Percentiles rank a stretch among this genome's conserved stretches.
These are phyloP conservation scores for Chloebia gouldiae DNA, from an alignment of 2,113 vertebrate genomes.

Conservation along the genomic window DNA sequence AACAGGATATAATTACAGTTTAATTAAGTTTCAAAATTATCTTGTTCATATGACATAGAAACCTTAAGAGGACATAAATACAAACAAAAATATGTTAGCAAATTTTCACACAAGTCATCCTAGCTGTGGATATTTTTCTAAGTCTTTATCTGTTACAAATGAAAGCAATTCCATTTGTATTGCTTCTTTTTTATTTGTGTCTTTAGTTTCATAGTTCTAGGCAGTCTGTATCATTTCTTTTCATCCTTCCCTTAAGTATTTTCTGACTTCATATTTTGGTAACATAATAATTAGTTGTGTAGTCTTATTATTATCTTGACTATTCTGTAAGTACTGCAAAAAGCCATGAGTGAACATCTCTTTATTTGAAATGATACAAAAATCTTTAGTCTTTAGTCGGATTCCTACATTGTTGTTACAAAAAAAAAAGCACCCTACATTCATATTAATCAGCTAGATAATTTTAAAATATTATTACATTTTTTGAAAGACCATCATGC, in stretches of 20 bases:
- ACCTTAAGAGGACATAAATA: background rate
- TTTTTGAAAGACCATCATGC: background rate
- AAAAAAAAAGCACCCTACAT: rapidly evolving
- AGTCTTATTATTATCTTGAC: background rate
- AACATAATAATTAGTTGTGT: too few relatives aligned
- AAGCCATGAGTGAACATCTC: background rate
- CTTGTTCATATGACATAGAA: background rate
- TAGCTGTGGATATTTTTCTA: background rate
- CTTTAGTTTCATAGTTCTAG: background rate
- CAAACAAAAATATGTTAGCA: background rate
- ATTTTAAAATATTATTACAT: background rate
- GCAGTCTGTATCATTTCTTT: background rate
- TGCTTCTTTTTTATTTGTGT: rapidly evolving
- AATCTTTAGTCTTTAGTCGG: background rate
- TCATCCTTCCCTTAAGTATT: background rate
- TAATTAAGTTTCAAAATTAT: background rate
- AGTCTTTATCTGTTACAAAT: background rate
- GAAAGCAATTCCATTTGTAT: background rate
- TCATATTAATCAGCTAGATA: background rate
- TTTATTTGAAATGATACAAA: background rate
- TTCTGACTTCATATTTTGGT: background rate
- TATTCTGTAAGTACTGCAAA: background rate
- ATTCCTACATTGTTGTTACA: background rate
- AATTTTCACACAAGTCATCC: background rate
- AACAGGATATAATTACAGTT: background rate